Conservation (phyloP, 2,888 invertebrate genomes). For the Luffia ferchaultella region DNA sequence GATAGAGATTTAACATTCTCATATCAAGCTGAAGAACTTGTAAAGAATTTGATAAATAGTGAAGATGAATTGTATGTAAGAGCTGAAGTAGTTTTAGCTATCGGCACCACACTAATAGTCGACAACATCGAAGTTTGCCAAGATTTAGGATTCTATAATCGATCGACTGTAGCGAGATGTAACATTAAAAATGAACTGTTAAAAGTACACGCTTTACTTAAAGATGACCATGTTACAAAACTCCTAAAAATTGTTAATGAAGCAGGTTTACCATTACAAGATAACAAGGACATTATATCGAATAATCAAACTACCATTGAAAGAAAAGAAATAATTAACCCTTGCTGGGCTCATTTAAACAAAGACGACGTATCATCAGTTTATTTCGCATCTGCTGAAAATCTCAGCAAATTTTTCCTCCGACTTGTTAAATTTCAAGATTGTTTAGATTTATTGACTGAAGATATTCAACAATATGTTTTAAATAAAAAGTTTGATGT, state of each 20-base stretch:
- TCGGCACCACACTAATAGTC: conserved; percentile 71
- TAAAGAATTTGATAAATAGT: conserved; percentile 28
- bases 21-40: conserved; percentile 19
- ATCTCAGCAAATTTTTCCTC: conserved; percentile 56
- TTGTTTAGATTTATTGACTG: conserved; percentile 35
- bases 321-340: conserved; percentile 17
- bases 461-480: conserved; percentile 43
- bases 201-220: conserved; percentile 35
- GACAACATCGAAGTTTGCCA: conserved; percentile 68
- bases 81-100: conserved; percentile 59
- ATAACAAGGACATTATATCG: conserved; percentile 17
- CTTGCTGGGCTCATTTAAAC: conserved; percentile 60
- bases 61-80: conserved; percentile 41
- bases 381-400: conserved; percentile 43
- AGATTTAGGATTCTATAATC: conserved; percentile 50
- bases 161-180: conserved; percentile 51
- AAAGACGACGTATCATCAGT: conserved; percentile 37
- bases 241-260: conserved; percentile 50
- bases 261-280: conserved; percentile 24
- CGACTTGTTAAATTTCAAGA: conserved; percentile 50
- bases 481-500: conserved; percentile 21
- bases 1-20: conserved; percentile 49
- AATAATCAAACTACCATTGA: conserved; percentile 5
- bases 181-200: conserved; percentile 63
- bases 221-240: conserved; percentile 52